Conservation (phyloP, 2,113 vertebrate genomes). For the Archocentrus centrarchus region DNA sequence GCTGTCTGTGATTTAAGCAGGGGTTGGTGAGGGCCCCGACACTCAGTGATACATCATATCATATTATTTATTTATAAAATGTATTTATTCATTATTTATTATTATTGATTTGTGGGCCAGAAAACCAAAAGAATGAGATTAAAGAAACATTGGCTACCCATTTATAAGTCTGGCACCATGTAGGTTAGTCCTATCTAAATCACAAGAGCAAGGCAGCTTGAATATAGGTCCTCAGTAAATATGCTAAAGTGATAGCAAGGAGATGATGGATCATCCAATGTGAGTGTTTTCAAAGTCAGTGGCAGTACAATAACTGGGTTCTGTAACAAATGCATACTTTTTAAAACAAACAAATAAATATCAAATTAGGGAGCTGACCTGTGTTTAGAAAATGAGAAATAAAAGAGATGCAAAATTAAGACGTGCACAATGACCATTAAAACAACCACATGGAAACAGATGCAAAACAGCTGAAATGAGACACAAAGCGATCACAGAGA, state of each 20-base stretch:
- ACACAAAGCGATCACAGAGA: neutral
- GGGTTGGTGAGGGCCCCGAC: neutral
- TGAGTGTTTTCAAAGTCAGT: neutral
- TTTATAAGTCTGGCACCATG: neutral
- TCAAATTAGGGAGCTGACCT: neutral
- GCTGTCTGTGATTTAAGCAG: neutral
- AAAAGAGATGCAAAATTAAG: neutral
- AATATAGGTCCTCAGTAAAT: neutral
- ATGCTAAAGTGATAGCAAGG: neutral
- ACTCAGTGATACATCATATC: neutral
- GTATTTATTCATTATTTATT: neutral
- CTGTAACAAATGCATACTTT: neutral
- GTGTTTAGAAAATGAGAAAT: neutral
- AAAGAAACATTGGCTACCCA: neutral
- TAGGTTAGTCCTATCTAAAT: slow-evolving; percentile 4
- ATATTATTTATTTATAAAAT: slow-evolving; percentile 11
- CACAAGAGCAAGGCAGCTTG: neutral
- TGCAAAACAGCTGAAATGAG: neutral
- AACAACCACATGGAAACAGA: neutral
- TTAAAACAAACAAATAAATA: neutral
- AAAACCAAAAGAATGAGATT: neutral
- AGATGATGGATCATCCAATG: neutral
- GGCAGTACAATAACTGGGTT: neutral
- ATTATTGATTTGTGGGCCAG: neutral
- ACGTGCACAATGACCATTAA: neutral